These are phyloP conservation scores for Nymphalis c-album DNA, from an alignment of 2,888 invertebrate species.

Conservation along the genomic window DNA sequence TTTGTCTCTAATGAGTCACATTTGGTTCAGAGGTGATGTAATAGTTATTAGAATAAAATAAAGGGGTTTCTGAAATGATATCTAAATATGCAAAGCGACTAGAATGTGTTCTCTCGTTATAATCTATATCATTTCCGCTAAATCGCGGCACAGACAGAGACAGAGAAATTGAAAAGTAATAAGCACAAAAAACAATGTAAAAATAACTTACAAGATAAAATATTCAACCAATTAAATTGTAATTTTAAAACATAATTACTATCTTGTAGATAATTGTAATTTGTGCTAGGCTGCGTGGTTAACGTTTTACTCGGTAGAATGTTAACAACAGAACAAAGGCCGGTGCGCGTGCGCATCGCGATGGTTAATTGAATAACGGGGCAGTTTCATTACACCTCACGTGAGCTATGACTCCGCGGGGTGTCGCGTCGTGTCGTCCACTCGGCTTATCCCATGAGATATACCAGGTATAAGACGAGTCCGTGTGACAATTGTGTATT, in stretches of 20 bases:
- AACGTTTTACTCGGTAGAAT: not conserved
- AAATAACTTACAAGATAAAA: not conserved
- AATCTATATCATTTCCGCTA: no score
- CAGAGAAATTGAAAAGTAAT: no score
- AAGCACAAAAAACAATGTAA: no score
- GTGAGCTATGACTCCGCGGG: conserved; percentile 17
- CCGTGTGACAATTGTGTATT: not conserved
- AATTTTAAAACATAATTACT: not conserved
- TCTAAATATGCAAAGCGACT: no score
- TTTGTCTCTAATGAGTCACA: no score
- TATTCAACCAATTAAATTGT: not conserved
- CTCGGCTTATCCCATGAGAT: not conserved
- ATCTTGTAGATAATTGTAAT: not conserved
- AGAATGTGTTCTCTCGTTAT: no score
- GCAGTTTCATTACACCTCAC: conserved; percentile 20
- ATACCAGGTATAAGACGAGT: not conserved
- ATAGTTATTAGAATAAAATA: no score
- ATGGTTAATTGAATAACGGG: conserved; percentile 25
- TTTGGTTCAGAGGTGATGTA: no score
- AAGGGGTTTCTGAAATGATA: no score
- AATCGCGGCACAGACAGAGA: no score
- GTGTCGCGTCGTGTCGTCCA: not conserved
- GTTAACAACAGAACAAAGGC: conserved; percentile 6
- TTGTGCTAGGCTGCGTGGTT: not conserved
- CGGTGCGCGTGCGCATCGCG: conserved; percentile 18